Base-by-base conservation (phyloP, 2,797 vertebrate genomes). In the Knipowitschia caucasica region DNA sequence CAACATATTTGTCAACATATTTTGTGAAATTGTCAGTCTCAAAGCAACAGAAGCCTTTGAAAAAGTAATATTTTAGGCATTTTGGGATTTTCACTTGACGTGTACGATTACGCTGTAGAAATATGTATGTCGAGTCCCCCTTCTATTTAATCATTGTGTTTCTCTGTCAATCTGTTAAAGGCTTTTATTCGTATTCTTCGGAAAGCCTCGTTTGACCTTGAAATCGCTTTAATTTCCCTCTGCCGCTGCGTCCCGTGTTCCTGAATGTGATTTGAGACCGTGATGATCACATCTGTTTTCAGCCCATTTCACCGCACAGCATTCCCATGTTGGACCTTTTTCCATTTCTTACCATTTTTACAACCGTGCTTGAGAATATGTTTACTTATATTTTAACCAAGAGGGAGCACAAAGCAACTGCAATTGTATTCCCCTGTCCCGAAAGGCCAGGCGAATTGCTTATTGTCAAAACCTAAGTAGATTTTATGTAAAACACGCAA, bases 401-500 rank as follows among this genome's bases (percentile, higher is more conserved):
- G 44, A 65, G 56, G 45, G 33, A 68, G 62, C 36, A 25, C 44
- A 55, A 62, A 79, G 62, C 61, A 78, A 69, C 39, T 59, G 33
- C 64, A 62, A 76, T 55, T 69, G 59, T 62, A 72, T 80, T 71
- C 60, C 64, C 71, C 60, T 57, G 12, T 49, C 46, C 60, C 56
- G n/a, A 67, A 65, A 79, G 72, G 64, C 77, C 25, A 21, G 44
- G 54, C 75, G 78, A 78, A 79, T 77, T 61, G 62, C 62, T 73
- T 77, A 60, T 80, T 81, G 85, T 84, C 80, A 80, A 81, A 78
- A 63, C 73, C 78, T 78, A 84, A 86, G 82, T 84, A 85, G 83
- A 84, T 82, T 82, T 79, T 81, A 84, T 87, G 82, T 88, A 83
- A 86, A 86, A 86, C 71, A 82, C 70, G 67, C 63, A 78, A 78